Evolutionary conservation across 2,888 invertebrate genomes (phyloP).

Genomic region (Leptinotarsa tumamoca): DNA sequence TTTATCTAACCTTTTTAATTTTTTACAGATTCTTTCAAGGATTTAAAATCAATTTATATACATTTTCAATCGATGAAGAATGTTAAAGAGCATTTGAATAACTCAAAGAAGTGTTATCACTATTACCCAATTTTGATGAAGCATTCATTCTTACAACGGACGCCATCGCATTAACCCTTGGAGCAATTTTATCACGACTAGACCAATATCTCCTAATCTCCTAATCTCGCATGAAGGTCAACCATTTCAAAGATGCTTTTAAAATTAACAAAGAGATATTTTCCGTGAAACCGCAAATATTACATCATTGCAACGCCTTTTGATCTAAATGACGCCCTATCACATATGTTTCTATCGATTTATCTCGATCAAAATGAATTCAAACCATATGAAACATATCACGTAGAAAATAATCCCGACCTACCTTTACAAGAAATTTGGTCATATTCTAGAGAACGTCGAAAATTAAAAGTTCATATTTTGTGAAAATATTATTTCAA

Average conservation of each 20-base stretch:
- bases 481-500: not conserved
- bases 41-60: too few species aligned
- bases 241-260: not conserved
- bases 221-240: not conserved
- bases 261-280: not conserved
- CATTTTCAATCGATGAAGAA: too few species aligned
- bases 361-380: not conserved
- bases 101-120: too few species aligned
- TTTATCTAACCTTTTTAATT: too few species aligned
- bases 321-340: not conserved
- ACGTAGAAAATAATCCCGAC: not conserved
- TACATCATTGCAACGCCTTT: not conserved
- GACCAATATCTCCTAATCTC: not conserved
- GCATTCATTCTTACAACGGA: conserved; percentile 30
- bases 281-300: not conserved
- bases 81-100: too few species aligned
- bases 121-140: conserved; percentile 27
- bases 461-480: not conserved
- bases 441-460: not conserved
- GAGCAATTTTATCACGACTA: not conserved
- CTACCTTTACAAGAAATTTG: not conserved
- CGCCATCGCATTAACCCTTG: not conserved
- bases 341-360: not conserved
- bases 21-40: too few species aligned
- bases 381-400: not conserved